Percentiles rank a stretch among this genome's conserved stretches.
phyloP scores from a whole-genome alignment of 2,113 vertebrate genomes.

The Brienomyrus longianalis region DNA sequence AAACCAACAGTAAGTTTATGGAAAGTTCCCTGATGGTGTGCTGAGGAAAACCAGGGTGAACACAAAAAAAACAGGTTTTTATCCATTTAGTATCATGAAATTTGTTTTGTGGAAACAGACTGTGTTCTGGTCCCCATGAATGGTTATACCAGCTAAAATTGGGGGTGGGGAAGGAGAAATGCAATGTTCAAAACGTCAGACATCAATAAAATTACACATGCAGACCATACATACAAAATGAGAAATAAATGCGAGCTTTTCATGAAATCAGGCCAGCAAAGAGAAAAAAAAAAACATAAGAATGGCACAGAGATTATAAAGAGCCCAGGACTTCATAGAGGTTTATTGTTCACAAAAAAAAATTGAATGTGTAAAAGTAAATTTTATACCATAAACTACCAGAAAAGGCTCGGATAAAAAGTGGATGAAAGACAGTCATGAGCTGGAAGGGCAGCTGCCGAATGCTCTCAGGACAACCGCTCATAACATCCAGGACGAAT shows the following conservation, averaged over 20 bases:
- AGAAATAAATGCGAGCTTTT: not conserved
- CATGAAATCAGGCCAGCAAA: not conserved
- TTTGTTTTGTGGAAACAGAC: not conserved
- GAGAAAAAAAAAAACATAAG: too few relatives aligned
- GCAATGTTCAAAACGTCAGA: not conserved
- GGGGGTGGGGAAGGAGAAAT: not conserved
- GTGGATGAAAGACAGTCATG: not conserved
- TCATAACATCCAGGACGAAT: not conserved
- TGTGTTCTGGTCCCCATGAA: not conserved
- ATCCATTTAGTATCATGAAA: not conserved
- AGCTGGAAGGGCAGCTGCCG: not conserved
- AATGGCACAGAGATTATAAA: not conserved
- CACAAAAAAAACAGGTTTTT: not conserved
- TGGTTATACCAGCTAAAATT: not conserved
- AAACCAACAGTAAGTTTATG: not conserved
- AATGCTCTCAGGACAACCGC: not conserved
- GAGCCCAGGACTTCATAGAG: conserved; percentile 11
- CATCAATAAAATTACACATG: not conserved
- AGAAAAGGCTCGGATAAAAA: not conserved
- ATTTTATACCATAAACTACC: conserved; percentile 17
- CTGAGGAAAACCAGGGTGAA: not conserved
- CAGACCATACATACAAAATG: not conserved
- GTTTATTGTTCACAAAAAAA: conserved; percentile 19
- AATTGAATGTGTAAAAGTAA: conserved; percentile 1
- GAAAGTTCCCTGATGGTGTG: not conserved